phyloP scores from a whole-genome alignment of 2,113 vertebrate genomes.

The Smithornis capensis region DNA sequence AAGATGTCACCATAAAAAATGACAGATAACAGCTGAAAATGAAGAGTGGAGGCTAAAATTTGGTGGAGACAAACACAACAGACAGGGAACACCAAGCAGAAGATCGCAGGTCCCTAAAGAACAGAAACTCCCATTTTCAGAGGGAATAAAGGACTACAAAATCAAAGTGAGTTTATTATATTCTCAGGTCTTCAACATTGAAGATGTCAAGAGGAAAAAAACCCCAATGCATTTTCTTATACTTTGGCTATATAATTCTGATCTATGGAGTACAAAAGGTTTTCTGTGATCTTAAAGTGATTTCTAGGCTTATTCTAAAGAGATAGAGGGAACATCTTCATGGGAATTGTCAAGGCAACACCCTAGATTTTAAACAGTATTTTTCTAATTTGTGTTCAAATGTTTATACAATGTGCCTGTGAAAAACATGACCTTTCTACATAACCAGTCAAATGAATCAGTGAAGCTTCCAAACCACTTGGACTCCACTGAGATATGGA shows the following conservation, averaged over 20 bases:
- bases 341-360: background rate
- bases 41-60: accelerated
- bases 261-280: background rate
- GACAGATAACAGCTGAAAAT: background rate
- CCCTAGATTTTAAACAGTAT: background rate
- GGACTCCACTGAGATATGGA: background rate
- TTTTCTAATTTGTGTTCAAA: background rate
- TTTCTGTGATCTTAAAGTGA: background rate
- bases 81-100: background rate
- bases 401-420: background rate
- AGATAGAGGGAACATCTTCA: background rate
- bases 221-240: background rate
- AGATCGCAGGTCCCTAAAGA: background rate
- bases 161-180: background rate
- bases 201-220: background rate
- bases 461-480: background rate
- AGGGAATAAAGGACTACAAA: background rate
- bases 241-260: background rate
- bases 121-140: background rate
- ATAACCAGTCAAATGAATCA: background rate
- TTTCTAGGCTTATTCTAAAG: background rate
- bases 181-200: background rate
- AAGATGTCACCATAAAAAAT: background rate
- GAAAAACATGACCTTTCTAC: background rate
- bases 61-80: background rate